Conservation (phyloP, 2,797 vertebrate genomes). For the Cirrhinus molitorella region DNA sequence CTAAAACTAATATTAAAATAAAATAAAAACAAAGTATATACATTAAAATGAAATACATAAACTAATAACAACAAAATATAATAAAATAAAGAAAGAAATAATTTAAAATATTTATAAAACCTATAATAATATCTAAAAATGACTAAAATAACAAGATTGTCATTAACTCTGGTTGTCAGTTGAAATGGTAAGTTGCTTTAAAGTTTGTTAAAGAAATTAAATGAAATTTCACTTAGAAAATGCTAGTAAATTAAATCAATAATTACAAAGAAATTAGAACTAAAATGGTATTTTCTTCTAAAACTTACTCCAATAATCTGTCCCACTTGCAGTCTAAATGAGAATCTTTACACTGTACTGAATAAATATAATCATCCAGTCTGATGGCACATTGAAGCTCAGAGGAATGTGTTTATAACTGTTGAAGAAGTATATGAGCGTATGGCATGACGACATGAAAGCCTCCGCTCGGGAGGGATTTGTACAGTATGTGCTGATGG, state of each 20-base stretch:
- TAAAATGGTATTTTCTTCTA: no score
- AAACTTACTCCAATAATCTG: neutral
- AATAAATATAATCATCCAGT: neutral
- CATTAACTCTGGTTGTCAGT: no score
- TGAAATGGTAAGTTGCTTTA: neutral
- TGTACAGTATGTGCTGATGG: constrained; percentile 18
- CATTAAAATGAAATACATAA: no score
- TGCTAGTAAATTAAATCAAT: neutral
- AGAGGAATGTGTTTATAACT: neutral
- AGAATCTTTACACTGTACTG: neutral
- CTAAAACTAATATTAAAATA: no score
- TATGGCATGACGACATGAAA: neutral
- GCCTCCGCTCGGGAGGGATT: neutral
- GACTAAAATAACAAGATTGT: neutral
- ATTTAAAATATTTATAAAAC: no score
- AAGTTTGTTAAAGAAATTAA: neutral
- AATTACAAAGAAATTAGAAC: neutral
- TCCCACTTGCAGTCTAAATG: neutral
- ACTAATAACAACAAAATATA: no score
- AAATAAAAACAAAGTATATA: no score
- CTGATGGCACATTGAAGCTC: neutral
- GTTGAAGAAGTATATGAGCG: neutral
- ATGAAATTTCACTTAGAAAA: no score
- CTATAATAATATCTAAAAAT: neutral
- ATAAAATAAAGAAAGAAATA: no score